A percentile compares a stretch with the other conserved stretches of the same genome.
phyloP scores from a whole-genome alignment of 2,797 vertebrate species.

The Tympanoctomys barrerae region DNA sequence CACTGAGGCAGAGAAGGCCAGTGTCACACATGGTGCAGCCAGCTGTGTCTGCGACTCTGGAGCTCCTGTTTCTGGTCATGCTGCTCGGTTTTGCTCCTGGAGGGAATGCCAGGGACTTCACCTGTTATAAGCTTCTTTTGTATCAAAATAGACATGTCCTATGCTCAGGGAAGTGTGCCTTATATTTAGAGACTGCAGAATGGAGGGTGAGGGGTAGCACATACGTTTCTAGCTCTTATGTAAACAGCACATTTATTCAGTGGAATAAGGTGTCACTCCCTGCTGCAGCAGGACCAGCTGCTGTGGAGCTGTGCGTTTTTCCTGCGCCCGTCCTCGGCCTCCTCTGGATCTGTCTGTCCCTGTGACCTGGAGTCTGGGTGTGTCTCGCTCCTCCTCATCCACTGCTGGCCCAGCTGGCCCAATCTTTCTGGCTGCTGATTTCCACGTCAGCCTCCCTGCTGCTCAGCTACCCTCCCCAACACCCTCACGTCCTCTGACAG shows the following conservation, averaged over 20 bases:
- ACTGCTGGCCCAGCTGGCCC: neutral
- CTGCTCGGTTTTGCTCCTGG: neutral
- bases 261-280: neutral
- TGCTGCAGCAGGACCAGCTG: fast-evolving
- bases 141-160: too few species aligned
- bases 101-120: neutral
- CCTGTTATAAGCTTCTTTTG: neutral
- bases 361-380: fast-evolving
- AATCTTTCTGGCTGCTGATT: neutral
- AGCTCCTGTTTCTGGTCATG: fast-evolving
- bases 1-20: neutral
- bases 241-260: neutral
- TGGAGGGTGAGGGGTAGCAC: neutral
- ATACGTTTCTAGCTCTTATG: neutral
- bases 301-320: fast-evolving
- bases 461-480: too few species aligned
- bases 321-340: too few species aligned
- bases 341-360: neutral
- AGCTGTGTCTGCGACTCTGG: neutral
- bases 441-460: neutral
- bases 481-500: neutral
- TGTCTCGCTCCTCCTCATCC: fast-evolving
- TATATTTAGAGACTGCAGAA: neutral
- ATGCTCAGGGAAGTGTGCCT: neutral
- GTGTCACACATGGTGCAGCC: fast-evolving